These are phyloP conservation scores for Tenebrio molitor DNA, from an alignment of 1,140 invertebrate species.

Conservation along the genomic window DNA sequence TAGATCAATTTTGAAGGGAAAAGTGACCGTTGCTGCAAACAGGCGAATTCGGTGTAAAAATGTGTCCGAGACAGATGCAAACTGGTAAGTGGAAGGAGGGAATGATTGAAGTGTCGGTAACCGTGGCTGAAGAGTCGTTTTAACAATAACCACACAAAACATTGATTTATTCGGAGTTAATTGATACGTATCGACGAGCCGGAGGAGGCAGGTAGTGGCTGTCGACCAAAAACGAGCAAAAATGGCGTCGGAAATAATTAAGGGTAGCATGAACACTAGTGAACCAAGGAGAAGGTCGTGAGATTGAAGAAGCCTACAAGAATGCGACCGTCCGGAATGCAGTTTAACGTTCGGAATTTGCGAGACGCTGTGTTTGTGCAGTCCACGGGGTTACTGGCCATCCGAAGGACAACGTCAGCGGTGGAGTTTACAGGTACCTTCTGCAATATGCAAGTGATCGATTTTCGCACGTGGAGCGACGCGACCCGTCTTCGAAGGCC, in stretches of 20 bases:
- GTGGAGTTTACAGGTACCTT: conserved; percentile 20
- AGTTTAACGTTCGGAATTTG: conserved; percentile 49
- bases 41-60: no score
- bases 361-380: conserved; percentile 48
- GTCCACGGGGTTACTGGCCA: conserved; percentile 48
- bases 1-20: no score
- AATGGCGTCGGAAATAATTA: conserved; percentile 28
- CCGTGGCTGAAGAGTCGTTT: no score
- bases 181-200: no score
- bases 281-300: conserved; percentile 43
- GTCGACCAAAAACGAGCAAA: conserved; percentile 10
- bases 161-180: no score
- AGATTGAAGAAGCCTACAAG: conserved; percentile 47
- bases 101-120: no score
- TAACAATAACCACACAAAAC: no score
- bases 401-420: conserved; percentile 40
- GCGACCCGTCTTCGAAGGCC: no score
- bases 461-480: not conserved
- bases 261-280: conserved; percentile 36
- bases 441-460: conserved; percentile 20
- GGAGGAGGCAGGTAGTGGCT: no score
- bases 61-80: no score
- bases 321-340: conserved; percentile 48
- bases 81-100: no score
- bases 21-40: no score